Percentiles rank a stretch among this genome's conserved stretches.
Conservation (phyloP, 2,797 vertebrate genomes). For the Graptemys geographica region DNA sequence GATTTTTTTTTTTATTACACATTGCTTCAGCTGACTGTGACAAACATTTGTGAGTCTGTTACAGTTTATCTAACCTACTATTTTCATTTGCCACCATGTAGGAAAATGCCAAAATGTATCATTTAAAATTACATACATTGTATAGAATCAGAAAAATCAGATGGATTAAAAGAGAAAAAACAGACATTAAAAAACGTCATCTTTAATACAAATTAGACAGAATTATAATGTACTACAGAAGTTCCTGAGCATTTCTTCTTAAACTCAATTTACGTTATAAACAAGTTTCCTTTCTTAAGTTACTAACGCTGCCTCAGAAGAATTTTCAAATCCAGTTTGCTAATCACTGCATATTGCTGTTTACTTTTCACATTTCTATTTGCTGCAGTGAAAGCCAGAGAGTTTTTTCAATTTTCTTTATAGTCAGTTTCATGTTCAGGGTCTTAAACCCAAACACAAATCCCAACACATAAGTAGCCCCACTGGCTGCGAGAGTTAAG, state of each 20-base stretch:
- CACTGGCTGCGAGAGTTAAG: background rate
- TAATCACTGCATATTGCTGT: background rate
- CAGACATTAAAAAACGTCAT: background rate
- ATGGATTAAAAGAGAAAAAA: background rate
- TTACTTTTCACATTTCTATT: background rate
- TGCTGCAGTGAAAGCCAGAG: background rate
- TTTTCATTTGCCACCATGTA: background rate
- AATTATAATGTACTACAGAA: background rate
- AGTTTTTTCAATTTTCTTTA: background rate
- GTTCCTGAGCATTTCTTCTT: background rate
- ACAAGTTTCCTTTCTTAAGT: background rate
- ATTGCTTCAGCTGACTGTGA: no score
- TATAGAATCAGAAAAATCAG: background rate
- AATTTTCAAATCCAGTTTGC: background rate
- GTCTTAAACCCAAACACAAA: background rate
- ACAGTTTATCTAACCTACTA: background rate
- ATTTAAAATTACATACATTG: background rate
- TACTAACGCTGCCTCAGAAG: fast-evolving
- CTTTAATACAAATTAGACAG: background rate
- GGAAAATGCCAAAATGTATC: background rate
- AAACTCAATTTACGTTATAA: background rate
- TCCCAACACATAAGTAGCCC: background rate
- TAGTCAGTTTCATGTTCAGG: background rate
- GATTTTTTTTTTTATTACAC: no score
- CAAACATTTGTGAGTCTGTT: no score